A percentile compares a stretch with the other conserved stretches of the same genome.
Conservation (phyloP, 2,797 vertebrate species). For the Rhodeus uyekii region DNA sequence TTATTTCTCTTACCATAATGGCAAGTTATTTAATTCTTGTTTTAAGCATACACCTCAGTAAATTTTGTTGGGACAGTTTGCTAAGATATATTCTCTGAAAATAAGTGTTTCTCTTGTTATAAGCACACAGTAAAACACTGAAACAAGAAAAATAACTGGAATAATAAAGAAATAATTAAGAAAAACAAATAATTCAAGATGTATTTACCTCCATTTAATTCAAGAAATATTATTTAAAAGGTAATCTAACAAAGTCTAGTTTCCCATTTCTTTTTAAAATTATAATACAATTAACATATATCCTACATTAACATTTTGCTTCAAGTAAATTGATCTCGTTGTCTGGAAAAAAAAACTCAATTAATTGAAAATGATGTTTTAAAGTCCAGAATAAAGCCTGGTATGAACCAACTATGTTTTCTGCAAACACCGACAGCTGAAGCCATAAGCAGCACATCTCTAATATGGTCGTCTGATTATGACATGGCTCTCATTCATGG, state of each 20-base stretch:
- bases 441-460: background rate
- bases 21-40: no score
- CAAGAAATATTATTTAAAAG: background rate
- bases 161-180: background rate
- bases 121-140: no score
- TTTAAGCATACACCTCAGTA: no score
- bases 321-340: background rate
- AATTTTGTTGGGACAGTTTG: background rate
- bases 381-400: background rate
- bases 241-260: no score
- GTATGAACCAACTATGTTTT: background rate
- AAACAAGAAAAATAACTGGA: background rate
- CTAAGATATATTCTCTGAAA: background rate
- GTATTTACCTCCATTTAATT: no score
- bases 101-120: background rate
- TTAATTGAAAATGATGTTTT: background rate
- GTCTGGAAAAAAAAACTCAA: background rate
- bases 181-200: background rate
- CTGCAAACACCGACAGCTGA: background rate
- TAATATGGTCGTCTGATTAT: constrained; percentile 24
- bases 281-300: background rate
- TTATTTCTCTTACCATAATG: no score
- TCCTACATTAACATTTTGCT: background rate
- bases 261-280: background rate
- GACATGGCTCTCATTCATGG: constrained; percentile 44